A percentile compares a stretch with the other conserved stretches of the same genome.
Evolutionary conservation across 2,113 vertebrate species (phyloP).

Genomic region (Salvelinus fontinalis): DNA sequence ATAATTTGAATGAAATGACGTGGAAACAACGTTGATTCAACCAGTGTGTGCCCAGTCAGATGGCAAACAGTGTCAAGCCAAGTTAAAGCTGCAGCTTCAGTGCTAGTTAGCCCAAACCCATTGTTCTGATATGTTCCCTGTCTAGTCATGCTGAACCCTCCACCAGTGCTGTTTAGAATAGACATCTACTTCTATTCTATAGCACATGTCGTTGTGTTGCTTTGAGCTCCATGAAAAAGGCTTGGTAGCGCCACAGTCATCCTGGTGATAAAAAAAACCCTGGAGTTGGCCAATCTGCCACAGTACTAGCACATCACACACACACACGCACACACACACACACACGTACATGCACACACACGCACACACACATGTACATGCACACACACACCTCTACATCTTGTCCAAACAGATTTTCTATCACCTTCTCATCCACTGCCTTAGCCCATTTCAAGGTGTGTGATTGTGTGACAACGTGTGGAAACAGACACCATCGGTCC

Average conservation of each 20-base stretch:
- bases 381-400: neutral
- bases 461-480: neutral
- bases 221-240: conserved; percentile 24
- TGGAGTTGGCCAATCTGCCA: conserved; percentile 37
- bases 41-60: too few species aligned
- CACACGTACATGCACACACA: neutral
- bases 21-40: too few species aligned
- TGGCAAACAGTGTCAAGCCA: too few species aligned
- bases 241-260: conserved; percentile 38
- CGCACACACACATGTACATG: conserved; percentile 5
- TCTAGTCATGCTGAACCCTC: neutral
- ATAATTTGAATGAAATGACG: too few species aligned
- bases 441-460: too few species aligned
- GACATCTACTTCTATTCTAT: too few species aligned
- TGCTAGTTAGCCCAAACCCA: conserved; percentile 33
- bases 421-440: too few species aligned
- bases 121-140: conserved; percentile 13
- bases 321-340: conserved; percentile 2
- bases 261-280: conserved; percentile 26
- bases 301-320: conserved; percentile 2
- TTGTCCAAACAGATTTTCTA: neutral
- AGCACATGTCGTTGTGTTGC: neutral
- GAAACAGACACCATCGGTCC: neutral
- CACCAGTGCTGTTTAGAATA: conserved; percentile 48
- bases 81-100: neutral